These are phyloP conservation scores for Thera britannica DNA, from an alignment of 2,888 invertebrate genomes.

Conservation along the genomic window DNA sequence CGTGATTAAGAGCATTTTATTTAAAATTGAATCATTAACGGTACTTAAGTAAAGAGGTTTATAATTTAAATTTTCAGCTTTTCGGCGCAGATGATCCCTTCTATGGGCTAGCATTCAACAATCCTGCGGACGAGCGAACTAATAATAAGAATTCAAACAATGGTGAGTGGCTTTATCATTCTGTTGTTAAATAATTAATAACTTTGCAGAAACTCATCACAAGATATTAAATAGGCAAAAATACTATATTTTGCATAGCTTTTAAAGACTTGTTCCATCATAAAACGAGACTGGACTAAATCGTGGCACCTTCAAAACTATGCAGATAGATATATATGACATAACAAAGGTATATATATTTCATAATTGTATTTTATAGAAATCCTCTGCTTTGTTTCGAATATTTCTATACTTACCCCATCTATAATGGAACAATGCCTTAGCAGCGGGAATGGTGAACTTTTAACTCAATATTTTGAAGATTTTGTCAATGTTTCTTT, in stretches of 20 bases:
- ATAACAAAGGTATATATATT: too few species aligned
- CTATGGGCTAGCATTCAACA: conserved; percentile 77
- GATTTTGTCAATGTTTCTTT: too few species aligned
- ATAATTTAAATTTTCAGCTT: conserved; percentile 62
- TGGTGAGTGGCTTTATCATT: conserved; percentile 60
- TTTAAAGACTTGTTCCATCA: too few species aligned
- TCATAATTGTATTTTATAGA: too few species aligned
- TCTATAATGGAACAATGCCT: too few species aligned
- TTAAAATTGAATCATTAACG: background rate
- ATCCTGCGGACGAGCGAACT: conserved; percentile 66
- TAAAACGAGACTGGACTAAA: too few species aligned
- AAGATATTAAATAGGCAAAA: background rate
- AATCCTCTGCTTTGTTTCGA: too few species aligned
- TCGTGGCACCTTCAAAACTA: too few species aligned
- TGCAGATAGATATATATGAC: too few species aligned
- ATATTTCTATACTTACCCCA: too few species aligned
- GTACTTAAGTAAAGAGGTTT: conserved; percentile 1
- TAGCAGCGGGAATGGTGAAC: too few species aligned
- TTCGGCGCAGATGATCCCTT: conserved; percentile 82
- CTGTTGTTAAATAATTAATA: background rate
- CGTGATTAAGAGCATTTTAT: background rate
- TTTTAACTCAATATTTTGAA: too few species aligned
- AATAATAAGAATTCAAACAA: conserved; percentile 65
- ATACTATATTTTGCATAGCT: background rate
- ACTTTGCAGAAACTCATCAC: background rate